phyloP scores from a whole-genome alignment of 2,797 vertebrate species.

The Astyanax mexicanus region DNA sequence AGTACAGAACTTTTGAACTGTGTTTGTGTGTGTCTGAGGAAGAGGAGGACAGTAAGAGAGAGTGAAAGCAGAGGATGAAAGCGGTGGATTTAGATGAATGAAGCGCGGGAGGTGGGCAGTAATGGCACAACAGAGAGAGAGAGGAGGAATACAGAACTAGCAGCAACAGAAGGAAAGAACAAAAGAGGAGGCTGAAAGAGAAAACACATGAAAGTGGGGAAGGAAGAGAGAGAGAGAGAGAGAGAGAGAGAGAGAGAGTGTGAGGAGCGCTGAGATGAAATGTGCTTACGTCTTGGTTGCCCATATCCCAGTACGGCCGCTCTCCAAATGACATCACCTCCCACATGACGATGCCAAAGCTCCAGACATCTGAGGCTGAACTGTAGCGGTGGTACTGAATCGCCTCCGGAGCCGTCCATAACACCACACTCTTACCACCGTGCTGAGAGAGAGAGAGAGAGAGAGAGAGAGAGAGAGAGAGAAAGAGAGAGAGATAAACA shows the following conservation, averaged over 20 bases:
- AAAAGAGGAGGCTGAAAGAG: neutral
- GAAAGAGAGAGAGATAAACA: no score
- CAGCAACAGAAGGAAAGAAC: neutral
- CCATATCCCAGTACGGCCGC: conserved; percentile 98
- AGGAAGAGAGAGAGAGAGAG: neutral
- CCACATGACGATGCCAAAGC: conserved; percentile 97
- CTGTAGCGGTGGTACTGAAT: conserved; percentile 94
- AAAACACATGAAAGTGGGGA: neutral
- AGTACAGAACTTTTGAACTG: neutral
- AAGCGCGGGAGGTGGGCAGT: neutral
- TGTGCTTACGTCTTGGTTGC: conserved; percentile 91
- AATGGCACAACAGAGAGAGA: neutral
- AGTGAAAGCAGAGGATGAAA: conserved; percentile 15
- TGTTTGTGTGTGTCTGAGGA: neutral
- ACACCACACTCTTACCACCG: conserved; percentile 88
- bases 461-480: no score
- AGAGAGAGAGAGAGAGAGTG: neutral
- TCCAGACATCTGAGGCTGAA: conserved; percentile 94
- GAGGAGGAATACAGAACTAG: neutral
- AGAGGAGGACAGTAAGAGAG: neutral
- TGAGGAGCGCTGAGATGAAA: neutral
- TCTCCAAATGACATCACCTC: conserved; percentile 97
- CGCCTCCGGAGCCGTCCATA: conserved; percentile 94
- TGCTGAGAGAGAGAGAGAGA: conserved; percentile 71
- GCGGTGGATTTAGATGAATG: neutral